Percentiles rank a stretch among this genome's conserved stretches.
Evolutionary conservation across 2,797 vertebrate species (phyloP).

Genomic region (Coilia nasus): DNA sequence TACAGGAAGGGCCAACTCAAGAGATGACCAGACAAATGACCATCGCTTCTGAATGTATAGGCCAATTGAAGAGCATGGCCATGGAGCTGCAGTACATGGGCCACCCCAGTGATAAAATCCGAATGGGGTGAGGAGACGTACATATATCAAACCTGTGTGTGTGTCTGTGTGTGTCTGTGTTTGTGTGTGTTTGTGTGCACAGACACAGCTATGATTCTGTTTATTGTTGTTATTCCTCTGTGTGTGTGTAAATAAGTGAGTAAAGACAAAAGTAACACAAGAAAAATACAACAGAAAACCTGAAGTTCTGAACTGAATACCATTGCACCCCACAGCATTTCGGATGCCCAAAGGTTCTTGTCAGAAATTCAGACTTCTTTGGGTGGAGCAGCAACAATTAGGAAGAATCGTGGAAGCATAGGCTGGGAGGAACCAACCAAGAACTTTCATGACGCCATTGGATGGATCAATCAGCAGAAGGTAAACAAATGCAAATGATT

Average conservation of each 20-base stretch:
- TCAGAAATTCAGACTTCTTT: slow-evolving; percentile 40
- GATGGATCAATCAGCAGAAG: slow-evolving; percentile 77
- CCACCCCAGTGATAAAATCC: slow-evolving; percentile 48
- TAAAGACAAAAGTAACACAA: neutral
- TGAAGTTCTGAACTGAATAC: neutral
- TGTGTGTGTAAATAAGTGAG: slow-evolving; percentile 14
- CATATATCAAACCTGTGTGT: neutral
- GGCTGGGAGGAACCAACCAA: slow-evolving; percentile 60
- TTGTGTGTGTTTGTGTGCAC: neutral
- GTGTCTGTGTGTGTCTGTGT: neutral
- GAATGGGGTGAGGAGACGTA: slow-evolving; percentile 55
- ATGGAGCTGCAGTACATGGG: slow-evolving; percentile 59
- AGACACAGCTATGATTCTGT: no score
- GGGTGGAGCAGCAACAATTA: slow-evolving; percentile 35
- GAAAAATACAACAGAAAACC: neutral
- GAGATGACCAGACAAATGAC: slow-evolving; percentile 63
- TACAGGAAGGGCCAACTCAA: slow-evolving; percentile 58
- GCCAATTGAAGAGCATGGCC: slow-evolving; percentile 53
- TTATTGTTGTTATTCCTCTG: neutral
- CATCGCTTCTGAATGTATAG: slow-evolving; percentile 55
- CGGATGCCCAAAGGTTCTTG: slow-evolving; percentile 50
- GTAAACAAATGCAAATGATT: slow-evolving; percentile 48
- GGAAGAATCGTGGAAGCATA: slow-evolving; percentile 51
- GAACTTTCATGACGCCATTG: slow-evolving; percentile 65
- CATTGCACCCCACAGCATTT: slow-evolving; percentile 57